Conservation (phyloP, 2,797 vertebrate species). For the Sebastes iracundus region DNA sequence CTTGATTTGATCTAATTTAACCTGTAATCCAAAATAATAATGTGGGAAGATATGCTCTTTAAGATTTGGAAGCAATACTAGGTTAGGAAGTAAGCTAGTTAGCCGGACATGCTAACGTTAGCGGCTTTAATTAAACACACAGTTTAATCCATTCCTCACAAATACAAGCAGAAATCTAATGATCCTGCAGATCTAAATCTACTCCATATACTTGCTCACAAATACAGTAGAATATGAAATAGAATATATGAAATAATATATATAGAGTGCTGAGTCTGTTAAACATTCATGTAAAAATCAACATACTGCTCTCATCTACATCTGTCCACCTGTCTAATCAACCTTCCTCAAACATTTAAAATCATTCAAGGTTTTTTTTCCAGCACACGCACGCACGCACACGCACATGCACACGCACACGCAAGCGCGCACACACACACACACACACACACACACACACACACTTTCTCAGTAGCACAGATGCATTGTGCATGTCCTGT, state of each 20-base stretch:
- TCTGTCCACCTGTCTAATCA: constrained; percentile 27
- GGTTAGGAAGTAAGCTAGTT: not conserved
- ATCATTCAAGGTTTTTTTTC: not conserved
- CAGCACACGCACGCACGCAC: not conserved
- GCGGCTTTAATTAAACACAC: not conserved
- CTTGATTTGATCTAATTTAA: not conserved
- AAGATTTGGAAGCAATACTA: not conserved
- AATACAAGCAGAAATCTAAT: not conserved
- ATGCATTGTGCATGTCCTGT: constrained; percentile 65
- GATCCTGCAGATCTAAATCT: not conserved
- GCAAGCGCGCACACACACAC: not conserved
- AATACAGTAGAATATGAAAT: not conserved
- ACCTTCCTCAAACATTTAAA: constrained; percentile 26
- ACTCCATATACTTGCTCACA: not conserved
- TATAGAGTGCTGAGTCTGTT: not conserved
- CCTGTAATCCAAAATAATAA: not conserved
- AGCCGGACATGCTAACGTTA: not conserved
- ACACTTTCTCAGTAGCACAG: constrained; percentile 35
- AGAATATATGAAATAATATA: not conserved
- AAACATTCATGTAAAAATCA: not conserved
- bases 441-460: not conserved
- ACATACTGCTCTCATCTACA: not conserved
- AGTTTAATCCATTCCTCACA: not conserved
- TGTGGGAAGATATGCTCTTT: not conserved
- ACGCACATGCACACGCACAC: not conserved